phyloP scores from a whole-genome alignment of 1,140 invertebrate species.

The Papilio polyxenes region DNA sequence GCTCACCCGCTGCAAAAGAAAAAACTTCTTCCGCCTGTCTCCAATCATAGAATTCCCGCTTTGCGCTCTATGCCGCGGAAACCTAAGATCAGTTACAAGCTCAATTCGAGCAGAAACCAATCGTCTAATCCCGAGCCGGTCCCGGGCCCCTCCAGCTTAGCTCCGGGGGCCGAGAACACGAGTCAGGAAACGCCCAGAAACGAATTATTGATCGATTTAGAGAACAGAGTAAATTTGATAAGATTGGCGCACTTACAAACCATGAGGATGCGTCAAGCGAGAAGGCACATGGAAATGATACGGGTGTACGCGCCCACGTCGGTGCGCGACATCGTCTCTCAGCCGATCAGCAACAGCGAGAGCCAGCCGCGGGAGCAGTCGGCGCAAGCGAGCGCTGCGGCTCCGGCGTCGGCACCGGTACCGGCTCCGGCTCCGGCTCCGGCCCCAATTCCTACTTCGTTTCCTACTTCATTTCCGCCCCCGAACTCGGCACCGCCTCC shows the following conservation, averaged over 20 bases:
- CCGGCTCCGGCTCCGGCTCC: too few relatives aligned
- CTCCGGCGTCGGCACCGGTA: too few relatives aligned
- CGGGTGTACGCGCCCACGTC: constrained; percentile 71
- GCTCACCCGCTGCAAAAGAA: constrained; percentile 70
- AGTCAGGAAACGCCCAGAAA: constrained; percentile 49
- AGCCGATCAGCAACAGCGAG: constrained; percentile 49
- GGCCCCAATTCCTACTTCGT: too few relatives aligned
- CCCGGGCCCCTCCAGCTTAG: constrained; percentile 59
- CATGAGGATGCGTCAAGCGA: constrained; percentile 64
- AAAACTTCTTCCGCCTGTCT: constrained; percentile 60
- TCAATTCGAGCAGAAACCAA: constrained; percentile 44
- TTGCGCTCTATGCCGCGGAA: constrained; percentile 57
- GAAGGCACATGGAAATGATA: constrained; percentile 69
- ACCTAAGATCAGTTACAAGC: constrained; percentile 36
- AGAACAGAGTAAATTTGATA: constrained; percentile 70
- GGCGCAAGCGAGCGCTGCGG: not conserved
- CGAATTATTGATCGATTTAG: constrained; percentile 62
- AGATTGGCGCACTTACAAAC: constrained; percentile 72
- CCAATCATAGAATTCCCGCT: constrained; percentile 68
- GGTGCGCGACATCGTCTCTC: constrained; percentile 71
- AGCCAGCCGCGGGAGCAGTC: constrained; percentile 52
- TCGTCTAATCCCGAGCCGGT: constrained; percentile 51
- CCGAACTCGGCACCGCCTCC: not conserved
- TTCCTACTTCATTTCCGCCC: too few relatives aligned
- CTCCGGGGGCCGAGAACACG: constrained; percentile 43